A percentile compares a stretch with the other conserved stretches of the same genome.
These are phyloP conservation scores for Heliconius aoede DNA, from an alignment of 2,888 invertebrate species.

Conservation along the genomic window DNA sequence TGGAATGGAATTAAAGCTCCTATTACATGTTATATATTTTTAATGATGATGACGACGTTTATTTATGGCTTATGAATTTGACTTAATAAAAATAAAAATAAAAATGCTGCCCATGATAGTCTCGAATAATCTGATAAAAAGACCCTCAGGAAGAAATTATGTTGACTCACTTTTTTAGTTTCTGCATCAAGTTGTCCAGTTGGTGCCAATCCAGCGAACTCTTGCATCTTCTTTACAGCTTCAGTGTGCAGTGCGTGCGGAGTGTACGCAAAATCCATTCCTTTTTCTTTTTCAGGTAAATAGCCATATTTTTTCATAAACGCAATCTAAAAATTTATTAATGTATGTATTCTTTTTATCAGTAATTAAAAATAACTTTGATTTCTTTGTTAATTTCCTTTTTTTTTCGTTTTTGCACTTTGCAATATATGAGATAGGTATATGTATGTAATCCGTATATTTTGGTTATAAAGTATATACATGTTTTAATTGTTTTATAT, in stretches of 20 bases:
- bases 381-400: no score
- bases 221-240: conserved; percentile 87
- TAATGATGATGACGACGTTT: no score
- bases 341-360: background rate
- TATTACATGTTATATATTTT: no score
- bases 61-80: no score
- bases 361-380: no score
- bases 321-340: conserved; percentile 73
- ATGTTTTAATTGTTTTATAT: no score
- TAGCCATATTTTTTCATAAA: conserved; percentile 90
- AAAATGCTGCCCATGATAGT: no score
- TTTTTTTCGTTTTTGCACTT: no score
- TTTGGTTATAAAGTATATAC: background rate
- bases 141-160: background rate
- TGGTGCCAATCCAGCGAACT: conserved; percentile 87
- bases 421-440: no score
- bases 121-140: background rate
- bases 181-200: conserved; percentile 87
- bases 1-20: no score
- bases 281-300: conserved; percentile 80
- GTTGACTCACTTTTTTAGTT: conserved; percentile 82
- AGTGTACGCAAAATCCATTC: conserved; percentile 84
- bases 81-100: no score
- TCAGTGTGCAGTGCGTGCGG: conserved; percentile 83
- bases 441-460: background rate